Percentiles rank a stretch among this genome's conserved stretches.
Evolutionary conservation across 2,797 vertebrate species (phyloP).

Genomic region (Todus mexicanus): DNA sequence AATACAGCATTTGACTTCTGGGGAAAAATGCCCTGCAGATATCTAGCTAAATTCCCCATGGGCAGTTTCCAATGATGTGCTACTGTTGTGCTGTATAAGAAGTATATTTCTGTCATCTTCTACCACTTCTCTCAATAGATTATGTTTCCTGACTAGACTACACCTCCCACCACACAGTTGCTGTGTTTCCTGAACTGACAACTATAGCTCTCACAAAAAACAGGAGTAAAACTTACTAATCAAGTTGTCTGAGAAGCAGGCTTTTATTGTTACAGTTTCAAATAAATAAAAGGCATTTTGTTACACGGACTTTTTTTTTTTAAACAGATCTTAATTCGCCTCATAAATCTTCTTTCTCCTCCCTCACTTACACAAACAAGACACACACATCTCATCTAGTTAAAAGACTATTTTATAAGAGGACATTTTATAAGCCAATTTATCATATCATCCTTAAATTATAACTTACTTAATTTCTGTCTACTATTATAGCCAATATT

Average conservation of each 20-base stretch:
- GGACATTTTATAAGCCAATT: not conserved
- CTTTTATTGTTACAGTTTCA: not conserved
- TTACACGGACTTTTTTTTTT: not conserved
- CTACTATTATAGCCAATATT: not conserved
- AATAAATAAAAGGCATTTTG: not conserved
- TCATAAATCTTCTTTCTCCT: not conserved
- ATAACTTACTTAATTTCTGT: not conserved
- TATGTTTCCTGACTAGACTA: not conserved
- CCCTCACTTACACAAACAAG: not conserved
- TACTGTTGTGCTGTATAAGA: not conserved
- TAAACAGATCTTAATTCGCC: not conserved
- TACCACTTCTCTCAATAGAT: not conserved
- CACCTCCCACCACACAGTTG: not conserved
- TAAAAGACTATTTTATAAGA: not conserved
- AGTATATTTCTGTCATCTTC: not conserved
- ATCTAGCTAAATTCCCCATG: not conserved
- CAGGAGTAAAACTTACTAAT: not conserved
- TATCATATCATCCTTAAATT: not conserved
- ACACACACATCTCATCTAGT: not conserved
- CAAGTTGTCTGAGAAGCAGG: not conserved
- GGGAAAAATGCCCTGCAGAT: not conserved
- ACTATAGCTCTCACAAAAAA: not conserved
- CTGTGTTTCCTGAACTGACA: not conserved
- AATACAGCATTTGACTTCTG: not conserved
- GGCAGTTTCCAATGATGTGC: not conserved